These are phyloP conservation scores for Oryzias curvinotus DNA, from an alignment of 2,113 vertebrate genomes.

Conservation along the genomic window DNA sequence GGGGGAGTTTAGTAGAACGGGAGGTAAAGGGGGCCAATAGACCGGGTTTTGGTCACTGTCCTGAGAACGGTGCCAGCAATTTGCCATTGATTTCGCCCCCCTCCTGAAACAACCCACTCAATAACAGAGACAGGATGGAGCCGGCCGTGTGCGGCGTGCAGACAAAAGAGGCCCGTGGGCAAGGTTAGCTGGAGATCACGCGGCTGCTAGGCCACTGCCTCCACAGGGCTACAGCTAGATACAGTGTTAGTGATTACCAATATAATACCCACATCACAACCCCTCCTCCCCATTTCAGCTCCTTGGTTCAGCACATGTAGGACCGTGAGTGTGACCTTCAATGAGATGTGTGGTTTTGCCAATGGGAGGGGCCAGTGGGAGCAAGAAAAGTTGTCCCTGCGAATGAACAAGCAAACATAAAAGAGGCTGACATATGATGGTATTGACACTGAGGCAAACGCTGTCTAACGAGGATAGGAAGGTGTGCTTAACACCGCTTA, in stretches of 20 bases:
- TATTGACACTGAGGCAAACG: constrained; percentile 79
- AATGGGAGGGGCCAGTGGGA: constrained; percentile 14
- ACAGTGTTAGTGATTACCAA: constrained; percentile 66
- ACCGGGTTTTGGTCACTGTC: constrained; percentile 95
- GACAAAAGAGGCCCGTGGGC: constrained; percentile 91
- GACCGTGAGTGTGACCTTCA: constrained; percentile 84
- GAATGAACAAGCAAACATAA: constrained; percentile 84
- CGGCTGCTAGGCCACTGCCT: constrained; percentile 72
- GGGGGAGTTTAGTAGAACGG: constrained; percentile 36
- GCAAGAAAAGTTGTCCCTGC: constrained; percentile 64
- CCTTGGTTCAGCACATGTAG: constrained; percentile 85
- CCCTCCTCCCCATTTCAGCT: constrained; percentile 66
- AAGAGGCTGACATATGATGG: constrained; percentile 79
- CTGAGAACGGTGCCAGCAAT: constrained; percentile 96
- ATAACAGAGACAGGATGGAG: constrained; percentile 87
- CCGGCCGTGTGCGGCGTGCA: constrained; percentile 72
- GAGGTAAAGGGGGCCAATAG: constrained; percentile 72
- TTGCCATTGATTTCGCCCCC: constrained; percentile 89
- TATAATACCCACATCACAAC: constrained; percentile 38
- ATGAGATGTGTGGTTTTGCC: constrained; percentile 43
- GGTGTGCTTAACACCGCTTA: constrained; percentile 78
- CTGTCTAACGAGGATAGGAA: constrained; percentile 64
- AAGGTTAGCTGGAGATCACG: constrained; percentile 98
- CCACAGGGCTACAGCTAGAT: constrained; percentile 60
- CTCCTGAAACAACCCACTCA: constrained; percentile 74